Evolutionary conservation across 30 jellyfish, hydroid and myxozoan species (phyloP), one percentile per base, ranked within the genome.

Genomic region (Cassiopea andromeda): DNA sequence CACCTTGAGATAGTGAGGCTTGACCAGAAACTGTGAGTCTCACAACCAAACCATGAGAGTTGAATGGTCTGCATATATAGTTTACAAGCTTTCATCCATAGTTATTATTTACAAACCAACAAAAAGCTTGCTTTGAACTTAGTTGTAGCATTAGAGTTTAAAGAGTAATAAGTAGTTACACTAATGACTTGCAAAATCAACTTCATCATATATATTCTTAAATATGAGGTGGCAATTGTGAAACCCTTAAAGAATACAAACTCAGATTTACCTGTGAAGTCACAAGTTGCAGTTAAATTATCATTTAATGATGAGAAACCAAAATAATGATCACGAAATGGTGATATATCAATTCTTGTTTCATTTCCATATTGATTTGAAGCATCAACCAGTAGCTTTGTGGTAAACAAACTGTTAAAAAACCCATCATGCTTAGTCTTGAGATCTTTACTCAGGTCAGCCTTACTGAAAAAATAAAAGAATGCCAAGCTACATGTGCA

Each of bases 301-400:
- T 49, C 19, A 16, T 18, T 54, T 12, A 66, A 27, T 15, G 77
- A 54, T 60, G 49, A 60, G 71, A 87, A 50, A 10, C 90, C 94
- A 78, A 87, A 17, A 48, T 77, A 76, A 12, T 76, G n/a, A 44
- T 73, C 66, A 44, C 57, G 1, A 78, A 87, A 87, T 64, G 94
- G 94, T 15, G 94, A 87, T 10, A 70, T n/a, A 46, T 87, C 88
- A 2, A 77, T n/a, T 19, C 54, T 70, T 7, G 94, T 43, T 59
- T 19, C 70, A 50, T 77, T 87, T 60, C 73, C 61, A 44, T 81
- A 69, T 48, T 44, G 54, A 43, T 38, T 15, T 1, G 85, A 19
- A 14, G 82, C 89, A 2, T 16, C 85, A n/a, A 60, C 46, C 69
- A 78, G 75, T 68, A n/a, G 1, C n/a, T 78, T 83, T 18, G 70